Percentiles rank a stretch among this genome's conserved stretches.
Conservation (phyloP, 2,888 invertebrate species). For the Molorchus minor region DNA sequence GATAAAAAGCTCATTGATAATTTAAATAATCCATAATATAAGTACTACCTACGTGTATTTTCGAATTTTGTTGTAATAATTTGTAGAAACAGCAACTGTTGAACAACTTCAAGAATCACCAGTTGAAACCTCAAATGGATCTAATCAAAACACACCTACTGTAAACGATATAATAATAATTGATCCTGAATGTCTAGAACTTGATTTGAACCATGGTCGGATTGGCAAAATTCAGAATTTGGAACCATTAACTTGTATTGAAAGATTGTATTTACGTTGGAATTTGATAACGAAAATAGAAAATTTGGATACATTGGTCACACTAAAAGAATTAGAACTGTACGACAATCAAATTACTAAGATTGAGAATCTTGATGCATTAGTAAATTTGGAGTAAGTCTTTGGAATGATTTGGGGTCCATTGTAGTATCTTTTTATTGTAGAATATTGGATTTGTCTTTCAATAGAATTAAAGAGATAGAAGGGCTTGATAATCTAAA, state of each 20-base stretch:
- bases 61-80: too few species aligned
- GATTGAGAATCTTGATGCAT: conserved; percentile 87
- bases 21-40: too few species aligned
- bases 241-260: conserved; percentile 77
- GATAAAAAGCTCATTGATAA: too few species aligned
- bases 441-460: conserved; percentile 92
- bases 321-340: conserved; percentile 87
- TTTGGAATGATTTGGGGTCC: too few species aligned
- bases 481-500: conserved; percentile 79
- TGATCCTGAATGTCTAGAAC: conserved; percentile 72
- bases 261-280: conserved; percentile 89
- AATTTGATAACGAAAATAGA: conserved; percentile 96
- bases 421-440: too few species aligned
- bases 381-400: conserved; percentile 89
- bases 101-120: too few species aligned
- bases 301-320: conserved; percentile 79
- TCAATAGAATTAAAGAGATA: conserved; percentile 90
- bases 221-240: conserved; percentile 86
- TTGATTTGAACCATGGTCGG: conserved; percentile 92
- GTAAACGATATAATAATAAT: conserved; percentile 72
- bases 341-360: conserved; percentile 96
- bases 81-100: too few species aligned
- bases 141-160: too few species aligned
- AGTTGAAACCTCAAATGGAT: conserved; percentile 23
- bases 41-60: too few species aligned